Conservation (phyloP, 2,113 vertebrate species). For the Datnioides undecimradiatus region DNA sequence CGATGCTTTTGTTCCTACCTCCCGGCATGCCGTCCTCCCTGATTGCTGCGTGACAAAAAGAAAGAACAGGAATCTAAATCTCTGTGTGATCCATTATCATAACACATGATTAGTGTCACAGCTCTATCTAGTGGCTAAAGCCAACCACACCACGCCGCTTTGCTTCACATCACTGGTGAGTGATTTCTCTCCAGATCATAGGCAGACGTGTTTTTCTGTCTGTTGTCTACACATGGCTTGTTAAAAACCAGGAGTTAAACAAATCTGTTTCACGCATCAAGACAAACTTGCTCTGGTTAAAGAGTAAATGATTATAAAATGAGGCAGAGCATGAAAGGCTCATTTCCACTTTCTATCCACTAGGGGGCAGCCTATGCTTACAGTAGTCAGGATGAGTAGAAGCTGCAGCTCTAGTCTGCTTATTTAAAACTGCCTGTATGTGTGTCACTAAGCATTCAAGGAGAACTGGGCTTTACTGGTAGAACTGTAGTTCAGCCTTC, state of each 20-base stretch:
- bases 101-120: constrained; percentile 16
- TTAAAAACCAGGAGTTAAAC: background rate
- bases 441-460: background rate
- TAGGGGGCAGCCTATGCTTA: constrained; percentile 60
- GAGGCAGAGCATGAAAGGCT: background rate
- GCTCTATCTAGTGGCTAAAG: constrained; percentile 68
- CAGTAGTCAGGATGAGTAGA: background rate
- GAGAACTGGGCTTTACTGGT: background rate
- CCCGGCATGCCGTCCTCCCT: constrained; percentile 99
- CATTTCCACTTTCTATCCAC: constrained; percentile 35
- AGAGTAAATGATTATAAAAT: background rate
- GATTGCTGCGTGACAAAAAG: constrained; percentile 87
- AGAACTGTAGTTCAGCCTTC: background rate
- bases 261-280: background rate
- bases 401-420: background rate
- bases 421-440: background rate
- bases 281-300: background rate
- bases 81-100: background rate
- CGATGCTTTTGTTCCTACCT: constrained; percentile 99
- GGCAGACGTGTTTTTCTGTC: background rate
- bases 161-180: background rate
- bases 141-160: background rate
- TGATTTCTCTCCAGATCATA: background rate
- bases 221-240: background rate
- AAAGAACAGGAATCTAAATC: background rate